Conservation (phyloP, 2,888 invertebrate genomes). For the Antheraea yamamai region DNA sequence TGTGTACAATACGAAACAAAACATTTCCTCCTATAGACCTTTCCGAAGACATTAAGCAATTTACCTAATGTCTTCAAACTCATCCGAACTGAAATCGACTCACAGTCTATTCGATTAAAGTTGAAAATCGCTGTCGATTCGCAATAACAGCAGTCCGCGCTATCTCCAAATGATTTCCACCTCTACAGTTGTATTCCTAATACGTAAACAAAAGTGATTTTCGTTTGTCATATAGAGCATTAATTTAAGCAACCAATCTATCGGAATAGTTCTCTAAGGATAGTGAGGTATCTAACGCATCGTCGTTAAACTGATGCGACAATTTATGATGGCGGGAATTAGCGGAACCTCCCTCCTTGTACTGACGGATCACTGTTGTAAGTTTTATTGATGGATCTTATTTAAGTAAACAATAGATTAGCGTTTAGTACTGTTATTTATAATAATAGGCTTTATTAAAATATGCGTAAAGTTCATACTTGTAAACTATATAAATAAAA, state of each 20-base stretch:
- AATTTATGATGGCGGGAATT: constrained; percentile 78
- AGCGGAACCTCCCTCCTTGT: constrained; percentile 46
- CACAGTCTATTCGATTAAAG: constrained; percentile 54
- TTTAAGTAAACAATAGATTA: constrained; percentile 38
- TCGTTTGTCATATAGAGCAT: constrained; percentile 39
- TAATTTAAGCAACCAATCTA: constrained; percentile 70
- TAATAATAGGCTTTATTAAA: constrained; percentile 1
- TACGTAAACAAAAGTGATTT: constrained; percentile 15
- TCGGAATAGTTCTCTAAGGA: constrained; percentile 84
- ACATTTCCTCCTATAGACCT: constrained; percentile 61
- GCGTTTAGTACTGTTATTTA: constrained; percentile 1
- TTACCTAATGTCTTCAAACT: constrained; percentile 63
- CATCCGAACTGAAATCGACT: constrained; percentile 41
- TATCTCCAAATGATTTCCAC: constrained; percentile 18
- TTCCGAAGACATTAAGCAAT: constrained; percentile 75
- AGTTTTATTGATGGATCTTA: constrained; percentile 56
- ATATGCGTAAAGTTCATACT: background rate
- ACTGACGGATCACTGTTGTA: constrained; percentile 31
- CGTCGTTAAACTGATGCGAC: constrained; percentile 80
- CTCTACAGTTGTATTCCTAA: constrained; percentile 6
- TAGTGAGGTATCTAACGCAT: constrained; percentile 70
- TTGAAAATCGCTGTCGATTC: constrained; percentile 46
- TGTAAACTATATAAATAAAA: no score
- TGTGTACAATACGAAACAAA: constrained; percentile 56
- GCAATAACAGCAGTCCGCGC: constrained; percentile 21